Base-by-base conservation (phyloP, 2,797 vertebrate genomes). In the Danio aesculapii region DNA sequence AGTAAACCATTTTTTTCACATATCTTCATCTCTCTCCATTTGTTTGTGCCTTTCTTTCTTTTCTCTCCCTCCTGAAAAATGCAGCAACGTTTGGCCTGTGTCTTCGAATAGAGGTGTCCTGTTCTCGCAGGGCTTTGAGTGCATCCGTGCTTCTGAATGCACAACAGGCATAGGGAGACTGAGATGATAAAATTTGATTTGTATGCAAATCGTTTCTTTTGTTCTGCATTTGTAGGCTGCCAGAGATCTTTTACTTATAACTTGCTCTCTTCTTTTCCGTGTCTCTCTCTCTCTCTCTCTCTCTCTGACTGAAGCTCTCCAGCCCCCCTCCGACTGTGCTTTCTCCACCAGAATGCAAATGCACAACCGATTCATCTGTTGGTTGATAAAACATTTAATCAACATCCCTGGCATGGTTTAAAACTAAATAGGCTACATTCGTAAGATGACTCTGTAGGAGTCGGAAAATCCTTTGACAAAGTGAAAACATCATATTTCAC, bases 121-220 rank as follows among this genome's bases (percentile, higher is more conserved):
- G 89, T 89, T 91, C 88, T 74, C 84, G 86, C 90, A 80, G 86
- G 83, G 86, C 88, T 89, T 91, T 91, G 92, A 93, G 92, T 86
- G 89, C 88, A 88, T 91, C 89, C 90, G 89, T 91, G 90, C 89
- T 91, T 91, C 90, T 88, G 88, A 92, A 92, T 92, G 90, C 91
- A 92, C 87, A 92, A 91, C 85, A 91, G 90, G 88, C 85, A 91
- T 86, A 91, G 90, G 88, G 88, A 93, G 92, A 93, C 92, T 87
- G 89, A 87, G 87, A 90, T 90, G 92, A 94, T 94, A 94, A 92
- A 90, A 86, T 92, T 92, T 92, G 91, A 94, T 95, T 94, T 94
- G 90, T 93, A 95, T 94, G 93, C 89, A 94, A 95, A 95, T 94
- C 92, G 90, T 92, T 93, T 93, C 93, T 86, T 89, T 83, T 88